Percentiles rank a stretch among this genome's conserved stretches.
Conservation (phyloP, 2,888 invertebrate species). For the Microplitis deprimator region DNA sequence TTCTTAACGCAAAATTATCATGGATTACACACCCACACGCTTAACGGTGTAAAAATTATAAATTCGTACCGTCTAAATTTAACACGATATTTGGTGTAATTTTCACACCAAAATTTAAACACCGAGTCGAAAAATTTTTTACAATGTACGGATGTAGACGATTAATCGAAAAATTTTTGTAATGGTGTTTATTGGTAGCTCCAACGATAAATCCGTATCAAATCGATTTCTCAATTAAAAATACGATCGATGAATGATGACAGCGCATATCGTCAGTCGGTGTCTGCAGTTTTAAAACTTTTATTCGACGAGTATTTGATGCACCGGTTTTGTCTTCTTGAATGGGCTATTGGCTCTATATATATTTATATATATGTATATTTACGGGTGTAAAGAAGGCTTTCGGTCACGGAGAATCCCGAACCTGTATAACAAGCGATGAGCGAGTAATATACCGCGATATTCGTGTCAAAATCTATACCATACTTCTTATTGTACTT, state of each 20-base stretch:
- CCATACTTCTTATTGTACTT: background rate
- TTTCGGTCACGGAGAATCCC: slow-evolving; percentile 68
- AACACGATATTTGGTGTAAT: too few relatives aligned
- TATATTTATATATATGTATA: slow-evolving; percentile 14
- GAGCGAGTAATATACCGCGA: slow-evolving; percentile 43
- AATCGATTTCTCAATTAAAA: slow-evolving; percentile 38
- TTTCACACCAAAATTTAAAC: too few relatives aligned
- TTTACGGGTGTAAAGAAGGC: slow-evolving; percentile 41
- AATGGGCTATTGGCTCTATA: background rate
- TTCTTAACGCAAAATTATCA: too few relatives aligned
- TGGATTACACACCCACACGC: too few relatives aligned
- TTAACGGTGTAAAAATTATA: too few relatives aligned
- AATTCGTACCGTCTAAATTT: too few relatives aligned
- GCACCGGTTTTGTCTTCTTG: background rate
- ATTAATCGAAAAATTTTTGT: slow-evolving; percentile 36
- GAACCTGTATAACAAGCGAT: slow-evolving; percentile 65
- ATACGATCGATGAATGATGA: slow-evolving; percentile 37
- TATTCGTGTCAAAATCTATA: slow-evolving; percentile 30
- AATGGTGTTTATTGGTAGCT: slow-evolving; percentile 12
- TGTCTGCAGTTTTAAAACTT: slow-evolving; percentile 12
- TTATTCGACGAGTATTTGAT: slow-evolving; percentile 7
- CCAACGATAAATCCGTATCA: slow-evolving; percentile 31
- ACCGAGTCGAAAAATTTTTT: too few relatives aligned
- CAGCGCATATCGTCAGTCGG: slow-evolving; percentile 35
- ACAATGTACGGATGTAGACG: background rate